Conservation (phyloP, 2,888 invertebrate species). For the Dione vanillae region DNA sequence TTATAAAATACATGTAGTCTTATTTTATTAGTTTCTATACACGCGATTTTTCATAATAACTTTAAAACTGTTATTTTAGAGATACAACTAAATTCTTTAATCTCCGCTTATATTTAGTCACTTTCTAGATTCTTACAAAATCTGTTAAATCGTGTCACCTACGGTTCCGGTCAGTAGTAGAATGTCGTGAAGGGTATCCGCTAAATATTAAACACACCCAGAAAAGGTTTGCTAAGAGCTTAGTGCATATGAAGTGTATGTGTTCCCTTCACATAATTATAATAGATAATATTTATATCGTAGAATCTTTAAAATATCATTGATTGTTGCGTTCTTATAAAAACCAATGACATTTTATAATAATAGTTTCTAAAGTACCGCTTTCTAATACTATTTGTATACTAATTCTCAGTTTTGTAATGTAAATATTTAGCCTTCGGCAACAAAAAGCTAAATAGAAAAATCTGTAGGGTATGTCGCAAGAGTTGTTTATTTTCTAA, state of each 20-base stretch:
- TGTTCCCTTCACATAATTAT: too few relatives aligned
- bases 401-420: constrained; percentile 14
- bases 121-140: not conserved
- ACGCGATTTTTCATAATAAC: too few relatives aligned
- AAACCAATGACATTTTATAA: not conserved
- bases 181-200: constrained; percentile 14
- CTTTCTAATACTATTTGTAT: constrained; percentile 10
- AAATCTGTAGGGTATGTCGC: not conserved
- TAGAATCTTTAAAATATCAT: not conserved
- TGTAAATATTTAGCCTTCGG: constrained; percentile 10
- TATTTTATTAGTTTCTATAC: too few relatives aligned
- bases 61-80: too few relatives aligned
- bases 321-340: not conserved
- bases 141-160: too few relatives aligned
- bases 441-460: not conserved
- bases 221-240: not conserved
- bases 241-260: not conserved
- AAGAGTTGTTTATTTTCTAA: not conserved
- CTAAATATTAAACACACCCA: constrained; percentile 9
- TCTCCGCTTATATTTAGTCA: too few relatives aligned
- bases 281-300: not conserved
- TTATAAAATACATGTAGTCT: not conserved
- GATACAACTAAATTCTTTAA: too few relatives aligned
- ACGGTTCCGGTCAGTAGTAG: constrained; percentile 4
- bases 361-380: not conserved